Conservation (phyloP, 2,888 invertebrate genomes). For the Alcis repandata region DNA sequence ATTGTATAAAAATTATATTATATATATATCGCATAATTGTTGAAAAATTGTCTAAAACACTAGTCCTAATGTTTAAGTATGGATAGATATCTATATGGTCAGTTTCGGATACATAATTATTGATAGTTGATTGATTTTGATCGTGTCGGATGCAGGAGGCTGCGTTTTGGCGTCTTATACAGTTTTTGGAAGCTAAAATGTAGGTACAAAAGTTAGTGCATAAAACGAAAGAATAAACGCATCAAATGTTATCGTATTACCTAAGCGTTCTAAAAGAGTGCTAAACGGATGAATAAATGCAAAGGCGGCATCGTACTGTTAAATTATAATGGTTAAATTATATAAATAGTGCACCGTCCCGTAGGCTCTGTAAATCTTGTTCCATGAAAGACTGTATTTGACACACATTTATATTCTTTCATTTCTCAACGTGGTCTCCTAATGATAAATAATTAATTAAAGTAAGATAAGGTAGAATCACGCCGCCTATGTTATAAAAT, state of each 20-base stretch:
- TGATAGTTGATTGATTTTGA: slow-evolving; percentile 41
- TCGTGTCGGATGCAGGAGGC: slow-evolving; percentile 56
- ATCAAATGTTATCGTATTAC: not conserved
- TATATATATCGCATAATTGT: slow-evolving; percentile 65
- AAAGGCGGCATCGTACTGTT: not conserved
- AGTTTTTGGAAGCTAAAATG: not conserved
- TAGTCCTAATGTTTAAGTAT: slow-evolving; percentile 66
- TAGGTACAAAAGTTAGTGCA: not conserved
- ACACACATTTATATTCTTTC: not conserved
- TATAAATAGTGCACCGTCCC: slow-evolving; percentile 18
- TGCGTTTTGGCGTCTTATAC: slow-evolving; percentile 15
- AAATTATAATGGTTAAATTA: not conserved
- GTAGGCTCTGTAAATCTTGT: not conserved
- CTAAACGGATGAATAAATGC: not conserved
- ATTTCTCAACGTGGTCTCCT: slow-evolving; percentile 17
- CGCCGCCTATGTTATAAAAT: slow-evolving; percentile 28
- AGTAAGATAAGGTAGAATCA: slow-evolving; percentile 23
- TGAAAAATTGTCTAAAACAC: slow-evolving; percentile 64
- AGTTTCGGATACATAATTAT: slow-evolving; percentile 43
- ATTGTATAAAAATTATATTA: slow-evolving; percentile 59
- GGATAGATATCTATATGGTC: slow-evolving; percentile 50
- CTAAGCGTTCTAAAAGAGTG: not conserved
- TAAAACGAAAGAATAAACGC: not conserved
- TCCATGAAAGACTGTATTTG: slow-evolving; percentile 5
- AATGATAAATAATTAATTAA: slow-evolving; percentile 13